Percentiles rank a stretch among this genome's conserved stretches.
Conservation (phyloP, 2,888 invertebrate genomes). For the Tachina lurida region DNA sequence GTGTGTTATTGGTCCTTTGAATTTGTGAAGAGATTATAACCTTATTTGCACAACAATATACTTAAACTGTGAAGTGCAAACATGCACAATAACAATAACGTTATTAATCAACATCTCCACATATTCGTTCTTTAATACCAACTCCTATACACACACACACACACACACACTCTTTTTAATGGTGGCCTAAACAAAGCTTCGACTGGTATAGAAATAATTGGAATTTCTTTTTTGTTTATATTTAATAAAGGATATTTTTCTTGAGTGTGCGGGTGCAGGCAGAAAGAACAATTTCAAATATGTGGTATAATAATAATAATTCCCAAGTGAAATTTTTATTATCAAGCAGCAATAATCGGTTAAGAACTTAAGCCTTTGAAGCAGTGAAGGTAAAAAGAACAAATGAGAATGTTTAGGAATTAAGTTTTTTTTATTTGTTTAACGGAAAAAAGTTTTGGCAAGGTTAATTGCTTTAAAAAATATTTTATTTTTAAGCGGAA, state of each 20-base stretch:
- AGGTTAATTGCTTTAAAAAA: neutral
- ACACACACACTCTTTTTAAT: neutral
- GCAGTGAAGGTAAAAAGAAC: neutral
- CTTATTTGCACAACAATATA: slow-evolving; percentile 43
- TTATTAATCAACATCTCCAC: slow-evolving; percentile 15
- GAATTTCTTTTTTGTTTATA: slow-evolving; percentile 41
- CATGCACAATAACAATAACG: slow-evolving; percentile 12
- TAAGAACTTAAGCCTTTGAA: slow-evolving; percentile 19
- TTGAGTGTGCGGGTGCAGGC: neutral
- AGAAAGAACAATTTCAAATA: slow-evolving; percentile 24
- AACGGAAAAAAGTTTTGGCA: neutral
- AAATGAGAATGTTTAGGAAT: neutral
- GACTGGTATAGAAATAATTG: slow-evolving; percentile 43
- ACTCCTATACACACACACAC: neutral
- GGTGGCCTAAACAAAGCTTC: slow-evolving; percentile 36
- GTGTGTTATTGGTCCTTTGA: slow-evolving; percentile 23
- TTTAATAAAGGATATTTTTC: slow-evolving; percentile 23
- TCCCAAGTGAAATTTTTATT: slow-evolving; percentile 39
- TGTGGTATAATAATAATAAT: slow-evolving; percentile 16
- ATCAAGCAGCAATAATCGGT: slow-evolving; percentile 3
- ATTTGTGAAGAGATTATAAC: slow-evolving; percentile 40
- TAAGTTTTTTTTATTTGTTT: neutral
- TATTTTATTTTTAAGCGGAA: too few species aligned
- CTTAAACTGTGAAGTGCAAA: slow-evolving; percentile 21
- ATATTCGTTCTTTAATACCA: neutral